A percentile compares a stretch with the other conserved stretches of the same genome.
These are phyloP conservation scores for Mayetiola destructor DNA, from an alignment of 2,888 invertebrate species.

Conservation along the genomic window DNA sequence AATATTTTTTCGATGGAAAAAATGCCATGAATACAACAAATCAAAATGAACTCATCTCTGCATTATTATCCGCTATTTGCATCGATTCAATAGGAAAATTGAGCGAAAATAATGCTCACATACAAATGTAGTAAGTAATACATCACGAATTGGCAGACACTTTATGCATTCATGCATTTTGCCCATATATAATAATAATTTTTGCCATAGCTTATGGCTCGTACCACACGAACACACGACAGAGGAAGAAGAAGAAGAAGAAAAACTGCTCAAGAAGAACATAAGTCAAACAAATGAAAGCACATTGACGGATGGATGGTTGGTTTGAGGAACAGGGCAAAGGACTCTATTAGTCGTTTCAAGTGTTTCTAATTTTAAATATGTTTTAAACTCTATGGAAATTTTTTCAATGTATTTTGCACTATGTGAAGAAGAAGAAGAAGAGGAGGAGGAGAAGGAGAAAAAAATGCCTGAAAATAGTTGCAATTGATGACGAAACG, in stretches of 20 bases:
- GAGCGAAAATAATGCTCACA: not conserved
- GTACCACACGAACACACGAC: too few species aligned
- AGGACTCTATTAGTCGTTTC: not conserved
- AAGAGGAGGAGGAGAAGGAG: too few species aligned
- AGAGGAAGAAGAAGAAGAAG: not conserved
- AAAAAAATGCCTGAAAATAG: too few species aligned
- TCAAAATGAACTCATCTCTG: constrained; percentile 1
- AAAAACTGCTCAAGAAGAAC: not conserved
- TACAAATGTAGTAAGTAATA: not conserved
- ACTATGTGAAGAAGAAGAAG: too few species aligned
- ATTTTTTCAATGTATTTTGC: not conserved
- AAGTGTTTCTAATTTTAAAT: constrained; percentile 12
- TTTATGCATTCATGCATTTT: constrained; percentile 4
- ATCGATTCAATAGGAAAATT: constrained; percentile 3
- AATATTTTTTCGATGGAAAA: too few species aligned
- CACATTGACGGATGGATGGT: not conserved
- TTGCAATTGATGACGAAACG: too few species aligned
- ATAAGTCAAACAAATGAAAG: not conserved
- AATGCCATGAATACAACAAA: too few species aligned
- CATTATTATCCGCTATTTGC: constrained; percentile 9
- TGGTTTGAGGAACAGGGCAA: not conserved
- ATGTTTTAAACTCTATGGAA: not conserved
- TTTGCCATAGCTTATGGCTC: too few species aligned
- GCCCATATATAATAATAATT: too few species aligned
- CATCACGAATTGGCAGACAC: not conserved